Percentiles rank a stretch among this genome's conserved stretches.
Conservation (phyloP, 1,140 invertebrate species). For the Orchesella cincta region DNA sequence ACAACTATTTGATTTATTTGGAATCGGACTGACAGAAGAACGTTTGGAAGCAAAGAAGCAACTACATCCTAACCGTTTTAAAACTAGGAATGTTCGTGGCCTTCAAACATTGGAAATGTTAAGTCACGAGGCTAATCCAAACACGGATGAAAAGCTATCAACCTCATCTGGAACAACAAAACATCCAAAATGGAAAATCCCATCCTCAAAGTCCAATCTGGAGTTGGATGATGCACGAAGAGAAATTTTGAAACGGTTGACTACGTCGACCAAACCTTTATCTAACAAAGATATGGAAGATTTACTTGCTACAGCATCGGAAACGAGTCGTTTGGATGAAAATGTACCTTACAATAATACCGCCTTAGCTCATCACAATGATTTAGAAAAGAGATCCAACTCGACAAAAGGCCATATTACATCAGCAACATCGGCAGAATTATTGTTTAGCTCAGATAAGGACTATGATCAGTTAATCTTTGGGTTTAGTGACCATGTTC, state of each 20-base stretch:
- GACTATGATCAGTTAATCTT: background rate
- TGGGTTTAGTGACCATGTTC: background rate
- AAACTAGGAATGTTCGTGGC: background rate
- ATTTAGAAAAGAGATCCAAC: no score
- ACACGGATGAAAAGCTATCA: no score
- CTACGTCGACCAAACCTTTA: background rate
- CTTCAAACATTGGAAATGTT: background rate
- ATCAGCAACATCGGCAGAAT: background rate
- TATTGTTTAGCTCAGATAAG: background rate
- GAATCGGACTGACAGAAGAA: slow-evolving; percentile 4
- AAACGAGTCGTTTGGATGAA: background rate
- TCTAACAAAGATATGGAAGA: background rate
- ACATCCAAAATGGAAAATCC: no score
- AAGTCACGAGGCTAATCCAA: no score
- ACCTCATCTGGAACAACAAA: no score
- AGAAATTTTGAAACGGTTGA: background rate
- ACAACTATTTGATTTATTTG: background rate
- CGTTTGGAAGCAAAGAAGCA: background rate
- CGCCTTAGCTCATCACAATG: no score
- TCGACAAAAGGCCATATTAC: background rate
- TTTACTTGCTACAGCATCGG: background rate
- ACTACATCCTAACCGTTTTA: background rate
- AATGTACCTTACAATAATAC: background rate
- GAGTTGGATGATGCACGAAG: no score
- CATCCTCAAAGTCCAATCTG: no score